Conservation (phyloP, 1,140 invertebrate species). For the Aphis craccivora region DNA sequence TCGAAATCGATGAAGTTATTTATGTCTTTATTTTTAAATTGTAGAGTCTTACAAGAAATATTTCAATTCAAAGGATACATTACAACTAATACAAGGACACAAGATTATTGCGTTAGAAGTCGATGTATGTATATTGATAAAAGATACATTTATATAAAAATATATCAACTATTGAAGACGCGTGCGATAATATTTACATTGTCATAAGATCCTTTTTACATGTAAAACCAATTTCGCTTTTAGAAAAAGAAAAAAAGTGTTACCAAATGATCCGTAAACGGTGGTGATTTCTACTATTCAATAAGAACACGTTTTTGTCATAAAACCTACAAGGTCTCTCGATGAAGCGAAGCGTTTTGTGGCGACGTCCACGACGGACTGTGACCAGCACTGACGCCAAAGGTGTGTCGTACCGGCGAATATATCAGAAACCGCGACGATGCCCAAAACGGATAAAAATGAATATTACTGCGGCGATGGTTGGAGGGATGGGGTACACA, state of each 20-base stretch:
- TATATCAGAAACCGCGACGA: slow-evolving; percentile 35
- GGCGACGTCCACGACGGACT: background rate
- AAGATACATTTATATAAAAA: background rate
- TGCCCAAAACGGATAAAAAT: slow-evolving; percentile 43
- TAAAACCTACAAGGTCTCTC: background rate
- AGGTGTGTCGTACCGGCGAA: slow-evolving; percentile 37
- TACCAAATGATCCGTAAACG: background rate
- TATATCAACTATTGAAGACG: background rate
- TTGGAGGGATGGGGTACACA: background rate
- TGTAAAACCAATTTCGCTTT: background rate
- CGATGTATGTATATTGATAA: background rate
- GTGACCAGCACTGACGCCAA: slow-evolving; percentile 35
- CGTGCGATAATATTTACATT: background rate
- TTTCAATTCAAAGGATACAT: background rate
- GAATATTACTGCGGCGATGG: background rate
- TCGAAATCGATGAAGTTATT: background rate
- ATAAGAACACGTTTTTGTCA: background rate
- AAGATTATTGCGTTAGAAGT: background rate
- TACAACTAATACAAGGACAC: background rate
- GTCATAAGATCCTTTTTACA: background rate
- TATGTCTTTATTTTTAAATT: background rate
- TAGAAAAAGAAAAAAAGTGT: background rate
- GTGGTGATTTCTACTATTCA: background rate
- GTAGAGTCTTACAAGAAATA: background rate
- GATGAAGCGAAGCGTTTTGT: background rate